Evolutionary conservation across 2,113 vertebrate genomes (phyloP).

Genomic region (Girardinichthys multiradiatus): DNA sequence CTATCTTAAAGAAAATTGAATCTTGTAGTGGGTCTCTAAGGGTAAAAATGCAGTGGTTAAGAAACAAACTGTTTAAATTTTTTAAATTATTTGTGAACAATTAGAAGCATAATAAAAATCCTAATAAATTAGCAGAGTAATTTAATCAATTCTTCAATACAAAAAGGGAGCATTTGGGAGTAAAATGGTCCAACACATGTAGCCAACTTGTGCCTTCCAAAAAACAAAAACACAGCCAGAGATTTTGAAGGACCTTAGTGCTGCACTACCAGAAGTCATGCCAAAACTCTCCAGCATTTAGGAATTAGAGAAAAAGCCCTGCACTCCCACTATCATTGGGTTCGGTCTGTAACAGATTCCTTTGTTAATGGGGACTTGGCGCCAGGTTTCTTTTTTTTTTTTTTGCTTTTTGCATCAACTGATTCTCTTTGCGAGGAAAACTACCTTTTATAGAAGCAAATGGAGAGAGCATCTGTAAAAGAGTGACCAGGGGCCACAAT

Average conservation of each 20-base stretch:
- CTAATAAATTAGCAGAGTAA: background rate
- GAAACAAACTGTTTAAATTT: background rate
- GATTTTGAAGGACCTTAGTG: constrained; percentile 25
- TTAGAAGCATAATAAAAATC: background rate
- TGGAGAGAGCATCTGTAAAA: constrained; percentile 2
- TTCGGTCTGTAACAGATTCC: constrained; percentile 43
- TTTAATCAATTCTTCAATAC: constrained; percentile 2
- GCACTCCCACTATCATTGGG: constrained; percentile 30
- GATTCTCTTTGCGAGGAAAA: constrained; percentile 29
- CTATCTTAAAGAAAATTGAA: background rate
- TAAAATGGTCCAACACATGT: constrained; percentile 32
- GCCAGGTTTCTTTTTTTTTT: constrained; percentile 22
- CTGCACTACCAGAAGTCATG: constrained; percentile 9
- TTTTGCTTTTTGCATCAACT: background rate
- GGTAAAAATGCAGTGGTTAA: background rate
- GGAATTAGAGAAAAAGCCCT: constrained; percentile 18
- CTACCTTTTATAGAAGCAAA: constrained; percentile 51
- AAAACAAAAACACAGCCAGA: constrained; percentile 26
- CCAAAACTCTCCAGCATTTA: constrained; percentile 16
- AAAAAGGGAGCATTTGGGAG: constrained; percentile 8
- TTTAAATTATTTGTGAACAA: too few relatives aligned
- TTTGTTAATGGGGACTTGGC: constrained; percentile 29
- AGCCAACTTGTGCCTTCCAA: constrained; percentile 19
- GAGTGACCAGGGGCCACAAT: background rate
- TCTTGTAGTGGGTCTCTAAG: background rate